These are phyloP conservation scores for Delphinapterus leucas DNA, from an alignment of 2,113 vertebrate species.

Conservation along the genomic window DNA sequence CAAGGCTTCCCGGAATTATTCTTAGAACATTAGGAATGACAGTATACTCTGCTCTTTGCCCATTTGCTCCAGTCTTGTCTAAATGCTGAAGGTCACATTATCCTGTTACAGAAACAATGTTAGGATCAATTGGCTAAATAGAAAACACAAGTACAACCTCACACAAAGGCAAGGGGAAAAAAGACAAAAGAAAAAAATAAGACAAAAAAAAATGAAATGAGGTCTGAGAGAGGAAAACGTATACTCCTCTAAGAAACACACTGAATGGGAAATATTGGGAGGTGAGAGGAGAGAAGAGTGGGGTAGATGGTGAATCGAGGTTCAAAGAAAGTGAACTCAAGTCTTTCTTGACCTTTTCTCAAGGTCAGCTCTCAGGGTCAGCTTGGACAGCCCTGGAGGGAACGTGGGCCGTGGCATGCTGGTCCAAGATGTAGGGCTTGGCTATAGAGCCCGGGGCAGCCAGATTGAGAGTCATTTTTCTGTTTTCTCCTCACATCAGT, in stretches of 20 bases:
- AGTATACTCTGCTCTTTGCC: not conserved
- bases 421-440: not conserved
- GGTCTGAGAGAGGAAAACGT: not conserved
- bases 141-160: not conserved
- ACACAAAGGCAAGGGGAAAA: not conserved
- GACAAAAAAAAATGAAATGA: not conserved
- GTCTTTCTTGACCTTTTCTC: not conserved
- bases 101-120: constrained; percentile 20
- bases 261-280: not conserved
- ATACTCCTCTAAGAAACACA: not conserved
- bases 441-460: not conserved
- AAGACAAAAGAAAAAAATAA: not conserved
- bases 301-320: not conserved
- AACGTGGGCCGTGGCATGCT: not conserved
- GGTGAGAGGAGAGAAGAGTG: not conserved
- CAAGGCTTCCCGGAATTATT: constrained; percentile 52
- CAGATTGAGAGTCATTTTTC: not conserved
- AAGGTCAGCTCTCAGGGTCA: constrained; percentile 64
- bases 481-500: not conserved
- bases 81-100: constrained; percentile 52
- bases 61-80: constrained; percentile 8
- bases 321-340: not conserved
- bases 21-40: constrained; percentile 34
- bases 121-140: not conserved
- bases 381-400: not conserved